Base-by-base conservation (phyloP, 2,888 invertebrate genomes). In the Cacoxenus indagator region DNA sequence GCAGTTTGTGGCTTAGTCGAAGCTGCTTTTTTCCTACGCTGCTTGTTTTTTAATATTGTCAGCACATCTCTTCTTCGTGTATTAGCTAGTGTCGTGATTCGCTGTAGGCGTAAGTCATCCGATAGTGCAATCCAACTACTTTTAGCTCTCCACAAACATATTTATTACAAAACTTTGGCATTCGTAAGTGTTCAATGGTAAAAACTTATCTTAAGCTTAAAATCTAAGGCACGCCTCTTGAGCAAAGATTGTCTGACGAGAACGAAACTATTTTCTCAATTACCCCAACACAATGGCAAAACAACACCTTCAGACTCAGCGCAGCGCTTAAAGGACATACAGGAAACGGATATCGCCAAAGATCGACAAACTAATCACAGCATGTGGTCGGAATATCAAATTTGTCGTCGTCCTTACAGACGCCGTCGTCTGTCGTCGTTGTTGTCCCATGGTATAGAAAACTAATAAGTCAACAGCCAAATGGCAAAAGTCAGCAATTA, bases 341-440 rank as follows among this genome's bases (percentile, higher is more conserved):
- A 55, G 67, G 67, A 55, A 55, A 54, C 57, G 70, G 73, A 68
- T 61, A 59, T 69, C 64, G 71, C 64, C 73, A 70, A 75, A 73
- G n/a, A 73, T 72, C 73, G 74, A 74, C 84, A 83, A 82, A 84
- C 83, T 85, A 85, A 85, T 80, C 85, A 79, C 85, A 85, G 86
- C 86, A 84, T 85, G 85, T 78, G 85, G 85, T 82, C 80, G 79
- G 85, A 84, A 85, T 85, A 85, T 85, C 84, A 81, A 86, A 86
- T 85, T 83, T 81, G 37, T 37, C 37, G 8, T 37, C 14, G 37
- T 37, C 37, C 14, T 37, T 31, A 11, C 11, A 19, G 19, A 22
- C 51, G 54, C 54, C n/a, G n/a, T n/a, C n/a, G n/a, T n/a, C n/a
- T n/a, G n/a, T n/a, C n/a, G n/a, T n/a, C n/a, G n/a, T n/a, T n/a